Base-by-base conservation (phyloP, 64 coral and sea anemone species). In the Porites lutea region DNA sequence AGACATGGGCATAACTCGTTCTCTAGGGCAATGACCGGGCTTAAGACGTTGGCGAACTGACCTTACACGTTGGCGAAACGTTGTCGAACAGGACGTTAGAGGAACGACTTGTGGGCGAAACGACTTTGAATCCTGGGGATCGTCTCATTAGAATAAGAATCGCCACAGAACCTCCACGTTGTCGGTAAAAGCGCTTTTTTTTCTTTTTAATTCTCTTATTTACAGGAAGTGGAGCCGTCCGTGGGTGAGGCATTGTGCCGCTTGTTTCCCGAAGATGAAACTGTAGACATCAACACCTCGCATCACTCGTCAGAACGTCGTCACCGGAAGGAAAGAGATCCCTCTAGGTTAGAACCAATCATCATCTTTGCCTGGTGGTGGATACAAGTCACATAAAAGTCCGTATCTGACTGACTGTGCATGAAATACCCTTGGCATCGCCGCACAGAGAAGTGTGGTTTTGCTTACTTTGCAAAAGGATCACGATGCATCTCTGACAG, bases 241-340 rank as follows among this genome's bases (percentile, higher is more conserved):
- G 94, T 99, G 37, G 97, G 97, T n/a, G 87, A 93, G 59, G 82
- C 90, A 48, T 62, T 99, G 55, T 99, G 94, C 59, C 91, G 89
- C 57, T 53, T 99, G 60, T 99, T 99, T 60, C 97, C 97, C 15
- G 97, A 99, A 74, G 97, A 99, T 74, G 90, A 93, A 70, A 93
- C 88, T 37, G 97, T 96, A 9, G 67, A 94, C 47, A 77, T 95
- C 9, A 69, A 47, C 8, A 87, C 83, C 10, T 37, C 68, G 21
- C 93, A 93, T 23, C 73, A 67, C 46, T 71, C 73, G 78, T 90
- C 92, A 77, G 80, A 78, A 87, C 65, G 93, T 22, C 88, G 93
- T 82, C 87, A 92, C 46, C 83, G 78, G 63, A 97, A 97, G 73
- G 95, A 97, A 43, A 90, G 87, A 43, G 95, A 97, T 46, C 20